Conservation (phyloP, 1,140 invertebrate genomes). For the Bombus haemorrhoidalis region DNA sequence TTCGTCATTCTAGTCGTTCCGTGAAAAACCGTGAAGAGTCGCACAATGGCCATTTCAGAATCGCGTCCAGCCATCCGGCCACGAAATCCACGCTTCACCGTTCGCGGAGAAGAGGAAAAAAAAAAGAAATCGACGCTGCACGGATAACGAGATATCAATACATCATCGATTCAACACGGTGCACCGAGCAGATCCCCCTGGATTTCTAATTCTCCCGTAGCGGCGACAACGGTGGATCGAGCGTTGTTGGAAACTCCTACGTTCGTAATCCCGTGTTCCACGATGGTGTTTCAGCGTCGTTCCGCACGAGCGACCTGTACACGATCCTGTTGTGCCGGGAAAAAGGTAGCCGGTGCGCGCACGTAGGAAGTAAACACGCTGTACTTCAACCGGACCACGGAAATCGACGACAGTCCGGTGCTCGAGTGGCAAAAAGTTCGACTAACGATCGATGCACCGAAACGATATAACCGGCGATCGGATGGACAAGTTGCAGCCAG, state of each 20-base stretch:
- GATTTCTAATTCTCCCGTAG: slow-evolving; percentile 37
- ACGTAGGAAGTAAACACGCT: slow-evolving; percentile 59
- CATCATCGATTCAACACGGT: slow-evolving; percentile 32
- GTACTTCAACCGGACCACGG: slow-evolving; percentile 40
- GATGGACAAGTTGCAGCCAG: background rate
- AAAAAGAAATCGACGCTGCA: background rate
- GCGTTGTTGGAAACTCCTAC: slow-evolving; percentile 41
- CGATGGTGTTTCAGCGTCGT: slow-evolving; percentile 57
- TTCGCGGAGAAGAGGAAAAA: background rate
- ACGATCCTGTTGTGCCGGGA: slow-evolving; percentile 40
- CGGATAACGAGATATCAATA: slow-evolving; percentile 41
- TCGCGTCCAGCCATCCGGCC: background rate
- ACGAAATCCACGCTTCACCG: background rate
- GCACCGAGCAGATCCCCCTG: background rate
- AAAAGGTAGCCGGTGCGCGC: slow-evolving; percentile 37
- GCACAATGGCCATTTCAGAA: background rate
- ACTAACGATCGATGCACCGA: slow-evolving; percentile 33
- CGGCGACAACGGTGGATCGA: slow-evolving; percentile 12
- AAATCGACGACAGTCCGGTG: slow-evolving; percentile 32
- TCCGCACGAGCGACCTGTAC: slow-evolving; percentile 57
- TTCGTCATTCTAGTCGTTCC: too few species aligned
- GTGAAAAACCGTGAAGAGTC: background rate
- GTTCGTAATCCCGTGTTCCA: slow-evolving; percentile 44
- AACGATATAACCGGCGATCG: slow-evolving; percentile 23
- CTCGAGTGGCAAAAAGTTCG: slow-evolving; percentile 12